Percentiles rank a stretch among this genome's conserved stretches.
phyloP scores from a whole-genome alignment of 2,113 vertebrate species.

The Phalacrocorax aristotelis region DNA sequence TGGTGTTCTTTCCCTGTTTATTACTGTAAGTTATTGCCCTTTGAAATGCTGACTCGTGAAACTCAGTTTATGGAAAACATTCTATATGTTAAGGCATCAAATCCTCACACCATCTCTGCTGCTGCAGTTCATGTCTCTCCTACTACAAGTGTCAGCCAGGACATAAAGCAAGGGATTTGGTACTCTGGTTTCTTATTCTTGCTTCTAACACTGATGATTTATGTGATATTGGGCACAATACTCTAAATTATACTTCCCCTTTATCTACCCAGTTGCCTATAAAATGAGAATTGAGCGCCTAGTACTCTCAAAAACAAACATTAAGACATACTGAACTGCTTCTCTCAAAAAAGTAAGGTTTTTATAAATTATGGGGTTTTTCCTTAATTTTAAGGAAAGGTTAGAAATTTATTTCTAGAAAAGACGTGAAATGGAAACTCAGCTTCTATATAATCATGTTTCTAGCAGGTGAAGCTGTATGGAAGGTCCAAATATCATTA shows the following conservation, averaged over 20 bases:
- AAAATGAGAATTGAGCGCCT: not conserved
- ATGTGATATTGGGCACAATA: not conserved
- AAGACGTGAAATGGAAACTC: not conserved
- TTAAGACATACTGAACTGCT: not conserved
- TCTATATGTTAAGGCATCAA: slow-evolving; percentile 52
- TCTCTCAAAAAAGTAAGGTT: not conserved
- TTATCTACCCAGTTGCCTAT: not conserved
- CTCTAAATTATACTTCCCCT: not conserved
- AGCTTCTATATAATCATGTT: not conserved
- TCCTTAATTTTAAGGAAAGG: not conserved
- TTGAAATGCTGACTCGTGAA: slow-evolving; percentile 62
- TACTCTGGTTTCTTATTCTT: slow-evolving; percentile 10
- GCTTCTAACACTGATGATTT: not conserved
- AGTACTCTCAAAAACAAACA: not conserved
- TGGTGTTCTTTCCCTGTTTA: slow-evolving; percentile 48
- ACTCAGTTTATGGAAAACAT: not conserved
- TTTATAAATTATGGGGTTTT: no score
- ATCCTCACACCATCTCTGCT: slow-evolving; percentile 12
- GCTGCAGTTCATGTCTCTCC: not conserved
- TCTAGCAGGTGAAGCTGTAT: not conserved
- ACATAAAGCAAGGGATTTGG: not conserved
- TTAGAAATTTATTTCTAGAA: not conserved
- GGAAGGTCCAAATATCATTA: not conserved
- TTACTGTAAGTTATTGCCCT: slow-evolving; percentile 58
- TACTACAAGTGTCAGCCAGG: not conserved